Conservation (phyloP, 2,888 invertebrate genomes). For the Mongoloraphidia duomilia region DNA sequence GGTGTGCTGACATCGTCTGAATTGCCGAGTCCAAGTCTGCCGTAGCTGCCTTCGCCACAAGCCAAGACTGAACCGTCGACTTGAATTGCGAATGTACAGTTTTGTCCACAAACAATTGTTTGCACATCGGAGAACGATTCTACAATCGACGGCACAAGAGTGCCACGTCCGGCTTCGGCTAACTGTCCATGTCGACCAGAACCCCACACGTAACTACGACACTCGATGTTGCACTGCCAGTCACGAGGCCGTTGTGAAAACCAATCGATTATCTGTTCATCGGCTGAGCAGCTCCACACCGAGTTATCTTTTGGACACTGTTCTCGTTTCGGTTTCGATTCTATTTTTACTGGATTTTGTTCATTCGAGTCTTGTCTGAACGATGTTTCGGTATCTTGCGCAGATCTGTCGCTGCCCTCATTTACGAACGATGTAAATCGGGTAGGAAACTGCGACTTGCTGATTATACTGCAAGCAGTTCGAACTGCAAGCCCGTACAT, state of each 20-base stretch:
- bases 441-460: constrained; percentile 31
- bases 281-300: constrained; percentile 40
- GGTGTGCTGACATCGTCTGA: constrained; percentile 44
- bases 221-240: constrained; percentile 49
- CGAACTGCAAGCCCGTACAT: constrained; percentile 36
- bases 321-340: not conserved
- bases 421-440: constrained; percentile 23
- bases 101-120: constrained; percentile 48
- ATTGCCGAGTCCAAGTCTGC: constrained; percentile 46
- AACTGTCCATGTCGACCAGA: constrained; percentile 48
- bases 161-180: constrained; percentile 35
- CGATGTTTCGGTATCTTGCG: constrained; percentile 4
- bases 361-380: not conserved
- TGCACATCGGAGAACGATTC: constrained; percentile 35
- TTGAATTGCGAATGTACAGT: constrained; percentile 48
- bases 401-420: constrained; percentile 18
- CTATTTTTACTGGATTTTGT: not conserved
- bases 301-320: constrained; percentile 29
- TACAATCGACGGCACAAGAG: constrained; percentile 28
- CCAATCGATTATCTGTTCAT: constrained; percentile 47
- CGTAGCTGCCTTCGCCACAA: constrained; percentile 50
- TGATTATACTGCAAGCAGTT: constrained; percentile 38
- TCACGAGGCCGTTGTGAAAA: constrained; percentile 42
- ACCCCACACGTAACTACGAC: constrained; percentile 45
- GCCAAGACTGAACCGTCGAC: constrained; percentile 45